phyloP scores from a whole-genome alignment of 2,888 invertebrate species.

The Tetragnatha montana region DNA sequence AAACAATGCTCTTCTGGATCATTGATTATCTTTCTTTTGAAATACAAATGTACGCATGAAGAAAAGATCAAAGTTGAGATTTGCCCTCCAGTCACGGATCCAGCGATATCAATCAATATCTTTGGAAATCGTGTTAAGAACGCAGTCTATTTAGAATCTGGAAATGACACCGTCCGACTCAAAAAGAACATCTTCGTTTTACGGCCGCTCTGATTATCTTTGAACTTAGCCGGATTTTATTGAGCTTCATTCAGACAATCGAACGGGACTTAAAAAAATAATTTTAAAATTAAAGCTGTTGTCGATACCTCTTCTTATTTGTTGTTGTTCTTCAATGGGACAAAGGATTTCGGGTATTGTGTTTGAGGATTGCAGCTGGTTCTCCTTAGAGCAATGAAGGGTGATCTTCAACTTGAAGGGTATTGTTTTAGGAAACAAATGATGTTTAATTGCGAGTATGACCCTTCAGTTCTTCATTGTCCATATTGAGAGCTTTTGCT shows the following conservation, averaged over 20 bases:
- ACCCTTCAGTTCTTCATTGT: too few species aligned
- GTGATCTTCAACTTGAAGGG: neutral
- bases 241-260: constrained; percentile 8
- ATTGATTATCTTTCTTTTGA: constrained; percentile 60
- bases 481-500: too few species aligned
- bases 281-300: neutral
- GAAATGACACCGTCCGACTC: constrained; percentile 40
- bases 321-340: neutral
- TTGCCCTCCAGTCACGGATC: constrained; percentile 34
- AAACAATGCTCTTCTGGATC: constrained; percentile 46
- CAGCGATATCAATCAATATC: constrained; percentile 49
- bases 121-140: constrained; percentile 34
- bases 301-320: neutral
- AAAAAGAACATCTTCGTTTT: constrained; percentile 20
- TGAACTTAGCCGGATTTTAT: constrained; percentile 25
- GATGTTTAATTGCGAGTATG: neutral
- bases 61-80: constrained; percentile 62
- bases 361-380: neutral
- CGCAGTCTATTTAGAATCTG: constrained; percentile 30
- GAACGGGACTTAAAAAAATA: neutral
- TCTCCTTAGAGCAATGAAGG: neutral
- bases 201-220: constrained; percentile 34
- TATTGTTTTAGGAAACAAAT: neutral
- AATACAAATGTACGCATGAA: constrained; percentile 45
- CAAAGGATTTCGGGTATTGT: neutral